phyloP scores from a whole-genome alignment of 1,140 invertebrate species.

The Cydia pomonella region DNA sequence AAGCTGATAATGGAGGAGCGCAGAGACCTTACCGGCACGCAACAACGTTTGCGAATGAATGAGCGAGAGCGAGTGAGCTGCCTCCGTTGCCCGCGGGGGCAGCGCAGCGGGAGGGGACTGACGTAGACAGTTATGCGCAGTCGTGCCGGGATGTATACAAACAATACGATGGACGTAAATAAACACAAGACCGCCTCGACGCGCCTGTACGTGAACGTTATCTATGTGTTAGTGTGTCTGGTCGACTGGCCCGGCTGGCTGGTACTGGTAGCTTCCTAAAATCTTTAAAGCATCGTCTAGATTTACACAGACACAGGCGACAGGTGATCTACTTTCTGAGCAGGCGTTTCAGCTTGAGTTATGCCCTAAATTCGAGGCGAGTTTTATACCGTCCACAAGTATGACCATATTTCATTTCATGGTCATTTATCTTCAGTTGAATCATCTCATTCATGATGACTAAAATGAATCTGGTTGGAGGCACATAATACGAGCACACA shows the following conservation, averaged over 20 bases:
- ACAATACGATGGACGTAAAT: slow-evolving; percentile 80
- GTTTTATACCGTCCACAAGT: not conserved
- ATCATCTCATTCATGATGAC: slow-evolving; percentile 5
- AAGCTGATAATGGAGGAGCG: slow-evolving; percentile 52
- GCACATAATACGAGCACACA: not conserved
- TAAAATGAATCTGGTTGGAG: not conserved
- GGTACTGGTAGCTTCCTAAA: slow-evolving; percentile 29
- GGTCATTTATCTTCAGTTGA: not conserved
- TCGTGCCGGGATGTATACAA: slow-evolving; percentile 79
- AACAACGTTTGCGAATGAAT: slow-evolving; percentile 76
- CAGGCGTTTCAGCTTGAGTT: not conserved
- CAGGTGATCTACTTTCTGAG: slow-evolving; percentile 28
- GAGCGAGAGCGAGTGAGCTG: slow-evolving; percentile 75
- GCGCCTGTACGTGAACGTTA: slow-evolving; percentile 1
- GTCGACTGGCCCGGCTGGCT: slow-evolving; percentile 28
- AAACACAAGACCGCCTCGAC: slow-evolving; percentile 69
- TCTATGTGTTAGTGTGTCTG: slow-evolving; percentile 34
- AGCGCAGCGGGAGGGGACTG: slow-evolving; percentile 57
- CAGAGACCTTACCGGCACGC: slow-evolving; percentile 59
- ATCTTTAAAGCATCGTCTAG: slow-evolving; percentile 25
- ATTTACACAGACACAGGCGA: slow-evolving; percentile 8
- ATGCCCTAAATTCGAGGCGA: slow-evolving; percentile 20
- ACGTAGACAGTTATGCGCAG: slow-evolving; percentile 75
- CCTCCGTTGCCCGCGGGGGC: slow-evolving; percentile 64
- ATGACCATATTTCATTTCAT: slow-evolving; percentile 6